A percentile compares a stretch with the other conserved stretches of the same genome.
Evolutionary conservation across 2,888 invertebrate genomes (phyloP).

Genomic region (Pristionchus maxplancki): DNA sequence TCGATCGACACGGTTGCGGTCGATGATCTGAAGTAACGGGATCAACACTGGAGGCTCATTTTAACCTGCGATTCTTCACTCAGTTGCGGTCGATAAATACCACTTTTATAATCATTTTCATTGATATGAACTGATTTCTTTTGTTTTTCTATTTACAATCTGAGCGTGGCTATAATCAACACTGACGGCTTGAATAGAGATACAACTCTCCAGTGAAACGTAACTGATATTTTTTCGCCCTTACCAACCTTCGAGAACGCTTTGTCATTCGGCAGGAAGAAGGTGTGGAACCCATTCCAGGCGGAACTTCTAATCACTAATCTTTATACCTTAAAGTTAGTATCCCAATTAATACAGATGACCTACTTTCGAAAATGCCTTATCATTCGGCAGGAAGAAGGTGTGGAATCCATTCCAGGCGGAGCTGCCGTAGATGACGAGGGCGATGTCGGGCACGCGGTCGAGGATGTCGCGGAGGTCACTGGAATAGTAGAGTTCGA

Average conservation of each 20-base stretch:
- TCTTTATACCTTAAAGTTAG: no score
- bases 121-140: no score
- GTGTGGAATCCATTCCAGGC: conserved; percentile 77
- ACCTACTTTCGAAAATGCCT: conserved; percentile 74
- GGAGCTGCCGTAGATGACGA: conserved; percentile 75
- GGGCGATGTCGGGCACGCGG: conserved; percentile 75
- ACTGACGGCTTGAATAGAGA: no score
- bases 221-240: no score
- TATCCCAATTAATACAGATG: no score
- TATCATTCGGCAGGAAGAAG: conserved; percentile 77
- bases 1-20: conserved; percentile 74
- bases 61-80: background rate
- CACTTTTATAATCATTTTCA: no score
- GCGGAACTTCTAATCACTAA: conserved; percentile 73
- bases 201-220: no score
- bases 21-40: conserved; percentile 73
- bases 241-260: conserved; percentile 77
- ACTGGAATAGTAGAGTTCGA: no score
- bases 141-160: no score
- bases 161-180: no score
- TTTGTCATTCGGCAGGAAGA: conserved; percentile 77
- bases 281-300: conserved; percentile 77
- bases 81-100: no score
- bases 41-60: no score
- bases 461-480: conserved; percentile 76